These are phyloP conservation scores for Leptoclinus maculatus DNA, from an alignment of 2,797 vertebrate species.

Conservation along the genomic window DNA sequence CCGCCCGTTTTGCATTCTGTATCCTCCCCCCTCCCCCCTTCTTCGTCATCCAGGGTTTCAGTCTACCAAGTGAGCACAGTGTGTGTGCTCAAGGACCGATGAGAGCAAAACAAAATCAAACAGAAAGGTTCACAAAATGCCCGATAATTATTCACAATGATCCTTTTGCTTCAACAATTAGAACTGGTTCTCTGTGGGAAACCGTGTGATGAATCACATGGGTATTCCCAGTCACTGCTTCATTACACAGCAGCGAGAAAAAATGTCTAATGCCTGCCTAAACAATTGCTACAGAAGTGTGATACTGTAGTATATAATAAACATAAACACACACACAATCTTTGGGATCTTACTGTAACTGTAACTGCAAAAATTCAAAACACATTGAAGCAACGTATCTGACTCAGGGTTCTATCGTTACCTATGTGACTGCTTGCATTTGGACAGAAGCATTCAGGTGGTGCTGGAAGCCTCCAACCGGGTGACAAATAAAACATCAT, in stretches of 20 bases:
- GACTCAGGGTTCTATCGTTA: background rate
- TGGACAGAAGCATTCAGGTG: constrained; percentile 1
- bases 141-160: constrained; percentile 27
- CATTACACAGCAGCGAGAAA: constrained; percentile 3
- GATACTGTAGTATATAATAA: background rate
- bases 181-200: constrained; percentile 33
- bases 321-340: background rate
- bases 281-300: background rate
- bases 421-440: background rate
- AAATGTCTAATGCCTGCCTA: background rate
- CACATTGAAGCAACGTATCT: background rate
- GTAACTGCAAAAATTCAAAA: background rate
- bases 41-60: constrained; percentile 25
- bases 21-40: constrained; percentile 17
- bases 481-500: constrained; percentile 10
- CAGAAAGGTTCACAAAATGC: constrained; percentile 20
- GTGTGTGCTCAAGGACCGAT: constrained; percentile 26
- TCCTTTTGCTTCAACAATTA: constrained; percentile 43
- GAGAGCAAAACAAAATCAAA: constrained; percentile 46
- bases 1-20: constrained; percentile 58
- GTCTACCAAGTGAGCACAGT: constrained; percentile 15
- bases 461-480: constrained; percentile 3
- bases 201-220: constrained; percentile 22
- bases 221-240: constrained; percentile 14
- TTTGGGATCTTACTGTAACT: background rate